A percentile compares a stretch with the other conserved stretches of the same genome.
Evolutionary conservation across 2,113 vertebrate species (phyloP).

Genomic region (Poeciliopsis turrubarensis): DNA sequence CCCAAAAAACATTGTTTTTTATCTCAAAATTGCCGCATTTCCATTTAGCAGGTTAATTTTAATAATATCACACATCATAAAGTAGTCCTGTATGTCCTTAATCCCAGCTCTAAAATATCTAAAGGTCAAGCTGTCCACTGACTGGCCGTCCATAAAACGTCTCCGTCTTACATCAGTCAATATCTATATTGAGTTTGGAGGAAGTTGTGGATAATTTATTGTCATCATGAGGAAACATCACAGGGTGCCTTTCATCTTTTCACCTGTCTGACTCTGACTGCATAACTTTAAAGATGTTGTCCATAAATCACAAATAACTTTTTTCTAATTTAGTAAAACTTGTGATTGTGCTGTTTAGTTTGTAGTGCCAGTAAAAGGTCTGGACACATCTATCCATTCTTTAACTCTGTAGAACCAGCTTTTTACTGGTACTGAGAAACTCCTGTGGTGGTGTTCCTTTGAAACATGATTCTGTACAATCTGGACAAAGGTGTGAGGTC

Average conservation of each 20-base stretch:
- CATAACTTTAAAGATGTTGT: not conserved
- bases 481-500: not conserved
- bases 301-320: not conserved
- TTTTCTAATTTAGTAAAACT: not conserved
- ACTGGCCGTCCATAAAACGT: too few relatives aligned
- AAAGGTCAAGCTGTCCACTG: too few relatives aligned
- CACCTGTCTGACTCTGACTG: conserved; percentile 37
- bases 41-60: too few relatives aligned
- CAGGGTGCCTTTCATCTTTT: not conserved
- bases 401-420: not conserved
- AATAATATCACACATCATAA: too few relatives aligned
- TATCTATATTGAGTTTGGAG: too few relatives aligned
- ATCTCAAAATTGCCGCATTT: too few relatives aligned
- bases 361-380: conserved; percentile 1
- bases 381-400: not conserved
- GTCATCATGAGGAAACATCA: not conserved
- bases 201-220: too few relatives aligned
- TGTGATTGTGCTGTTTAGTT: not conserved
- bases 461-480: not conserved
- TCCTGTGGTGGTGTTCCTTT: conserved; percentile 11
- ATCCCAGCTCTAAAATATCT: too few relatives aligned
- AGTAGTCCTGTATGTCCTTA: too few relatives aligned
- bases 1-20: too few relatives aligned
- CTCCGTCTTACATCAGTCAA: too few relatives aligned
- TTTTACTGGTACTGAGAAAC: conserved; percentile 17